Conservation (phyloP, 2,888 invertebrate species). For the Ennomos fuscantarius region DNA sequence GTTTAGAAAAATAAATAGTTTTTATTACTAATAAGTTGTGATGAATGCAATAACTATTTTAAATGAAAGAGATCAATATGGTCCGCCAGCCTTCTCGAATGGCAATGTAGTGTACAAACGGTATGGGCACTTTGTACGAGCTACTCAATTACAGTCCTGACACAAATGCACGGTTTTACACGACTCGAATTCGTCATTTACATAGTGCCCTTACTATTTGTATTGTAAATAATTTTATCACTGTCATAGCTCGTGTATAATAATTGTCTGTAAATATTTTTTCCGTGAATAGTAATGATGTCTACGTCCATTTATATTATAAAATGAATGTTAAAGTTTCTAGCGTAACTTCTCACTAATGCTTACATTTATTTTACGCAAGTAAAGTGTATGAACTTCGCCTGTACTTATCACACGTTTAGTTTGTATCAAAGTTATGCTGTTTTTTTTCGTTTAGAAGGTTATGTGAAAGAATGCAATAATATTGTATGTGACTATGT, state of each 20-base stretch:
- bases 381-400: slow-evolving; percentile 35
- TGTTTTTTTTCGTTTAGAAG: slow-evolving; percentile 16
- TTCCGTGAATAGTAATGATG: slow-evolving; percentile 42
- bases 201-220: slow-evolving; percentile 1
- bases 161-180: not conserved
- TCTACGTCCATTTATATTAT: slow-evolving; percentile 73
- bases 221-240: slow-evolving; percentile 11
- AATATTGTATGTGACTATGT: slow-evolving; percentile 23
- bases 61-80: slow-evolving; percentile 7
- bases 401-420: slow-evolving; percentile 56
- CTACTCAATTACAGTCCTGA: not conserved
- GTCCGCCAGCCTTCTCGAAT: not conserved
- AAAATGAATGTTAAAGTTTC: slow-evolving; percentile 46
- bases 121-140: not conserved
- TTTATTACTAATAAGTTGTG: slow-evolving; percentile 17
- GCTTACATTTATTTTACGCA: slow-evolving; percentile 2
- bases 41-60: slow-evolving; percentile 24
- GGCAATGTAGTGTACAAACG: not conserved
- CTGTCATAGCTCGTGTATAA: slow-evolving; percentile 13
- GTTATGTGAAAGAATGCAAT: slow-evolving; percentile 17
- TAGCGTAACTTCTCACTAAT: slow-evolving; percentile 1
- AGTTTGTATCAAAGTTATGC: slow-evolving; percentile 35
- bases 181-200: not conserved
- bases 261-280: slow-evolving; percentile 42
- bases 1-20: not conserved